Base-by-base conservation (phyloP, 1,140 invertebrate species). In the Trachelipus rathkii region DNA sequence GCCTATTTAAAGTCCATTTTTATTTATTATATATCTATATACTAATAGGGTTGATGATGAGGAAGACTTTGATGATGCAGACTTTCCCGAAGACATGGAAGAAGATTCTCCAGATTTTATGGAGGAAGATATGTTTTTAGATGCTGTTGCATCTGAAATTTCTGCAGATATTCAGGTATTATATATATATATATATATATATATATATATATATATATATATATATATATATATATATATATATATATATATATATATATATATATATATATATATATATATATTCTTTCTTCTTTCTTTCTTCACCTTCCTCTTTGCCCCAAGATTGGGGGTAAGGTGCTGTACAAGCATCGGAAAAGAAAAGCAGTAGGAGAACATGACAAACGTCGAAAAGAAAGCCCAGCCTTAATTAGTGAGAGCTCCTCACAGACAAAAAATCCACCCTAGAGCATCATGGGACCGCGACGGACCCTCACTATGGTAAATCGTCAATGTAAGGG, bases 221-320 rank as follows among this genome's bases (percentile, higher is more conserved):
- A 66, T 66, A 66, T 53, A 66, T 66, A 66, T 66, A 66, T 66
- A 66, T 66, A 66, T 66, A 66, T 66, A 66, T 66, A 66, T 66
- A 21, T 66, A 66, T 66, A 66, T 67, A 67, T 15, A 15, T 67
- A 15, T 67, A 67, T 15, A 15, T 67, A 67, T 15, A 15, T 67
- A 10, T 67, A 67, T 67, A 67, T 15, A 15, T 67, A 15, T 66
- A 66, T 66, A 66, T 66, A 66, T 66, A 66, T 66, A 66, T 66
- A 68, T 15, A 68, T 15, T n/a, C n/a, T n/a, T n/a, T n/a, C n/a
- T n/a, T n/a, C n/a, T n/a, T n/a, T n/a, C n/a, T n/a, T n/a, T n/a
- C n/a, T n/a, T n/a, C n/a, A n/a, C n/a, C n/a, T n/a, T n/a, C n/a
- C n/a, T n/a, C n/a, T n/a, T n/a, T n/a, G n/a, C n/a, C n/a, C n/a